These are phyloP conservation scores for Cynopterus brachyotis DNA, from an alignment of 2,113 vertebrate species.

Conservation along the genomic window DNA sequence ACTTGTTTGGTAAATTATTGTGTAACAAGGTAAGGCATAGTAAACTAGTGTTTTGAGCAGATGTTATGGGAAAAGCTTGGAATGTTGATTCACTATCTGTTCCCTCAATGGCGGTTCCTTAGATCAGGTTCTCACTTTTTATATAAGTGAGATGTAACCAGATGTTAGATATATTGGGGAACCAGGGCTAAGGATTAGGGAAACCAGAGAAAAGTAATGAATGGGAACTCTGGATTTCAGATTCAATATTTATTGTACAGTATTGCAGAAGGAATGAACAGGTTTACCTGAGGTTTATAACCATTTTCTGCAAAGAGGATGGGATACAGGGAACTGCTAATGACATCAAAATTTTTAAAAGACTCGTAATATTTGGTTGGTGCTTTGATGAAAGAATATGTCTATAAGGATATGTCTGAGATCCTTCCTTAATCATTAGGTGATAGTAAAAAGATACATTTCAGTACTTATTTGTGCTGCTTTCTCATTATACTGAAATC, in stretches of 20 bases:
- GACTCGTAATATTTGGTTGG: background rate
- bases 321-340: background rate
- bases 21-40: background rate
- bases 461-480: background rate
- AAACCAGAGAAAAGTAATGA: background rate
- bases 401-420: background rate
- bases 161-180: background rate
- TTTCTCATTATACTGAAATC: background rate
- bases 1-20: background rate
- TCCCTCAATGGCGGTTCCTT: background rate
- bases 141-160: background rate
- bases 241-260: background rate
- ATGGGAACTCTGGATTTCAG: background rate
- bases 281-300: background rate
- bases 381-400: background rate
- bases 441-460: slow-evolving; percentile 18
- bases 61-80: background rate
- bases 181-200: background rate
- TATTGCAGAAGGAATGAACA: background rate
- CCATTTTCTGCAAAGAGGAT: background rate
- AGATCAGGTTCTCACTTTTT: background rate
- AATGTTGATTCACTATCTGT: background rate
- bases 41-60: background rate
- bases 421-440: background rate
- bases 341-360: background rate